phyloP scores from a whole-genome alignment of 1,140 invertebrate genomes.

The Littorina saxatilis region DNA sequence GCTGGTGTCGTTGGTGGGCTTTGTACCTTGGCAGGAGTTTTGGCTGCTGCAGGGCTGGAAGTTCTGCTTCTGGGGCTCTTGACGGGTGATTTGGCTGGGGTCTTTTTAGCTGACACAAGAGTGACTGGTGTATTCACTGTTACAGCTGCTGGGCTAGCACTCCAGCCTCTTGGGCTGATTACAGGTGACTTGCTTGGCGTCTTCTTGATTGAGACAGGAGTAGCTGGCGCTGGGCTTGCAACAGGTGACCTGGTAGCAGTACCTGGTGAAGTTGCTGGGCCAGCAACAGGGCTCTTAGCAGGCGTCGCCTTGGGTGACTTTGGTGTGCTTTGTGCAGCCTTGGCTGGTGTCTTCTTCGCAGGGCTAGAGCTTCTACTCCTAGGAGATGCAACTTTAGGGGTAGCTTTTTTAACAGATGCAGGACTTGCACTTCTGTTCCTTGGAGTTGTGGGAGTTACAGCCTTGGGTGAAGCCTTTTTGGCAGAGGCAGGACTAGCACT shows the following conservation, averaged over 20 bases:
- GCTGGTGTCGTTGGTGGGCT: background rate
- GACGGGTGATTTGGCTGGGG: slow-evolving; percentile 31
- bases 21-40: background rate
- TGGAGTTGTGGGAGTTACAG: background rate
- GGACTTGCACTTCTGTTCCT: background rate
- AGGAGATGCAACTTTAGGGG: background rate
- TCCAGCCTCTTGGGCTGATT: no score
- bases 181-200: slow-evolving; percentile 33
- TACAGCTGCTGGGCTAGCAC: no score
- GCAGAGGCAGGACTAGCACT: background rate
- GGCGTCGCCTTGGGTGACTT: background rate
- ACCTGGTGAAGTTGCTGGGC: no score
- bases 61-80: background rate
- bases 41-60: background rate
- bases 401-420: slow-evolving; percentile 1
- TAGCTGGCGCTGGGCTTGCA: no score
- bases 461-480: background rate
- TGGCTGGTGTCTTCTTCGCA: slow-evolving; percentile 3
- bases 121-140: background rate
- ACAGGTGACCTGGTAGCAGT: no score
- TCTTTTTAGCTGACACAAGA: slow-evolving; percentile 16
- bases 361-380: slow-evolving; percentile 15
- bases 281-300: no score
- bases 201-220: background rate
- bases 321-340: slow-evolving; percentile 12